Percentiles rank a stretch among this genome's conserved stretches.
Evolutionary conservation across 2,797 vertebrate species (phyloP).

Genomic region (Hapalemur alaotrensis): DNA sequence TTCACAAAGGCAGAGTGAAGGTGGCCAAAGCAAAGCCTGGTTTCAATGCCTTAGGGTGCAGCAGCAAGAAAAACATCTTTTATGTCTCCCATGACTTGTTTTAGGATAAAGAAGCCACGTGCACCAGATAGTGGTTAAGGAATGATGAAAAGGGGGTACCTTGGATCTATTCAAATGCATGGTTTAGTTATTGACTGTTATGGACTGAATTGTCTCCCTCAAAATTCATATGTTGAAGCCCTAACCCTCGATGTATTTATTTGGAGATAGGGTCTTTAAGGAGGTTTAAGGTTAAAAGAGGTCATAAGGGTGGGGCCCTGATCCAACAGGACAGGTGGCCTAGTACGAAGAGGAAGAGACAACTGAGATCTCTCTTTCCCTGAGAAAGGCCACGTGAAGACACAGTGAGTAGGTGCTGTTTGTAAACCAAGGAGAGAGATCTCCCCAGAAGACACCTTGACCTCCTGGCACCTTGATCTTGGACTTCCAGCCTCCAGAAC

Average conservation of each 20-base stretch:
- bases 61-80: background rate
- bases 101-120: background rate
- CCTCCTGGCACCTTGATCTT: background rate
- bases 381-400: background rate
- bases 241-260: background rate
- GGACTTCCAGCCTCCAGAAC: background rate
- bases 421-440: background rate
- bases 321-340: background rate
- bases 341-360: background rate
- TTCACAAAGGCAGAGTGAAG: background rate
- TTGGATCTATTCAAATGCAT: background rate
- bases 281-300: background rate
- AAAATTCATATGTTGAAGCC: background rate
- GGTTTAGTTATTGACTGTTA: background rate
- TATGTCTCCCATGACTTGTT: background rate
- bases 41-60: background rate
- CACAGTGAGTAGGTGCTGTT: rapidly evolving
- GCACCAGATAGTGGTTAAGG: background rate
- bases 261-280: background rate
- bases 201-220: rapidly evolving
- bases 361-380: background rate
- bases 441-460: background rate
- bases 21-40: background rate
- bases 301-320: background rate
- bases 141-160: background rate